These are phyloP conservation scores for Poicephalus gulielmi DNA, from an alignment of 2,113 vertebrate species.

Conservation along the genomic window DNA sequence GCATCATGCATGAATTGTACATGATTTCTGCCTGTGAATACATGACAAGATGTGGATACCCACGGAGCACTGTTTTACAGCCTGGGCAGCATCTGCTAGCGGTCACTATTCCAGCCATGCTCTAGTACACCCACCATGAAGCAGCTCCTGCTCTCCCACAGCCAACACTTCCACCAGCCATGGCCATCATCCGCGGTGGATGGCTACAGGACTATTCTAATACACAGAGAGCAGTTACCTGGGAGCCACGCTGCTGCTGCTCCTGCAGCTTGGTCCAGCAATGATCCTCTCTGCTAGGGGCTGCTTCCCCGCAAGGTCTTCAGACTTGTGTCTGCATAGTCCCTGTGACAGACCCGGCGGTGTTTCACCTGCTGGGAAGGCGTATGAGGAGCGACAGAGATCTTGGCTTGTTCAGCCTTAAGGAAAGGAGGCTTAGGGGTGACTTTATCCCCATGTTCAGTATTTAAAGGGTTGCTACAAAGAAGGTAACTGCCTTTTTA, in stretches of 20 bases:
- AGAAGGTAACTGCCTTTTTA: not conserved
- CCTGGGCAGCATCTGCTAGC: not conserved
- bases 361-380: not conserved
- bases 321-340: not conserved
- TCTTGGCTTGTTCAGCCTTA: not conserved
- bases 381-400: not conserved
- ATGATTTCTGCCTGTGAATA: not conserved
- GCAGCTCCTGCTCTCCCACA: not conserved
- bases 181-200: fast-evolving
- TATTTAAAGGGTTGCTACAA: not conserved
- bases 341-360: fast-evolving
- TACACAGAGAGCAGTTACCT: fast-evolving
- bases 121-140: not conserved
- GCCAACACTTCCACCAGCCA: fast-evolving
- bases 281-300: not conserved
- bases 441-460: not conserved
- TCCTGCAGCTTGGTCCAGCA: fast-evolving
- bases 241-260: fast-evolving
- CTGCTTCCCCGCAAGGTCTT: not conserved
- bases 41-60: fast-evolving
- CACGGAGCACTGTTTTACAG: not conserved
- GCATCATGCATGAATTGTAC: not conserved
- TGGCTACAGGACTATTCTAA: not conserved
- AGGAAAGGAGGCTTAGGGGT: not conserved
- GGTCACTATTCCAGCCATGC: fast-evolving